Conservation (phyloP, 2,113 vertebrate species). For the Antennarius striatus region DNA sequence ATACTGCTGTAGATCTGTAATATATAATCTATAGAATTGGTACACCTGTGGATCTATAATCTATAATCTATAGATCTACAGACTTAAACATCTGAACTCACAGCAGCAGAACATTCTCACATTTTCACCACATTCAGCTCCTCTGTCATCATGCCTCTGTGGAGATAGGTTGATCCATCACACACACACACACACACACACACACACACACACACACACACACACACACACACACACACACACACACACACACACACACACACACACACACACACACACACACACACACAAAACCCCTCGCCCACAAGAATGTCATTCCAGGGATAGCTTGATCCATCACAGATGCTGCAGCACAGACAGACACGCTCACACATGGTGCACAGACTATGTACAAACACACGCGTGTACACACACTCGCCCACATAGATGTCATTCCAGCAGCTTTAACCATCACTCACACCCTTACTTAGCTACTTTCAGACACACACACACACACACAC, state of each 20-base stretch:
- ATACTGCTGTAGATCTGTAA: no score
- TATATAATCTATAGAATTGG: no score
- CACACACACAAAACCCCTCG: constrained; percentile 14
- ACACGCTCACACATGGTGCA: constrained; percentile 27
- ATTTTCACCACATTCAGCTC: constrained; percentile 52
- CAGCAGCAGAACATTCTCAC: constrained; percentile 49
- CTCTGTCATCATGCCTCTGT: constrained; percentile 65
- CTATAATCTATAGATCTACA: background rate
- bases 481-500: constrained; percentile 14
- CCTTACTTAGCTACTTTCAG: constrained; percentile 3
- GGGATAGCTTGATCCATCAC: constrained; percentile 66
- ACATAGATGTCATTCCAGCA: constrained; percentile 48
- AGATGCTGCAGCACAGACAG: constrained; percentile 51
- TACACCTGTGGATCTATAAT: no score
- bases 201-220: constrained; percentile 14
- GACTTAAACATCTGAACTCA: constrained; percentile 41
- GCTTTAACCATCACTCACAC: constrained; percentile 46
- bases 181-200: constrained; percentile 18
- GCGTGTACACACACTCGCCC: constrained; percentile 20
- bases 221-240: constrained; percentile 16
- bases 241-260: constrained; percentile 16
- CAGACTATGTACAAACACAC: constrained; percentile 23
- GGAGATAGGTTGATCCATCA: constrained; percentile 70
- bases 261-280: constrained; percentile 25
- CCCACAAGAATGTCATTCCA: constrained; percentile 67